phyloP scores from a whole-genome alignment of 1,140 invertebrate species.

The Drosophila pseudoananassae region DNA sequence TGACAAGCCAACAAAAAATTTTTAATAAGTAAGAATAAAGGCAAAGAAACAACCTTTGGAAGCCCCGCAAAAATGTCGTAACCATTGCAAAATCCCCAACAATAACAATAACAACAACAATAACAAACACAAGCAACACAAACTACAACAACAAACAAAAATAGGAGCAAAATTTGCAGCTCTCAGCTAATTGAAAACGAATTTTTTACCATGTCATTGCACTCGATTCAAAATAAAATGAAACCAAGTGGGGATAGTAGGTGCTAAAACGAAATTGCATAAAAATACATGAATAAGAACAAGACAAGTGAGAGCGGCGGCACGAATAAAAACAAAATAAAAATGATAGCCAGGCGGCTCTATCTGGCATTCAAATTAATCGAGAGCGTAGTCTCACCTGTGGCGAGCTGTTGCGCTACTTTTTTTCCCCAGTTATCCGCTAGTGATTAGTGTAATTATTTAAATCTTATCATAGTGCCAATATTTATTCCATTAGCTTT shows the following conservation, averaged over 20 bases:
- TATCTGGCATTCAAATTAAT: neutral
- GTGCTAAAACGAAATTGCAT: constrained; percentile 45
- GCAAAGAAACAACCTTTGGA: constrained; percentile 48
- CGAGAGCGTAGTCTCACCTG: constrained; percentile 5
- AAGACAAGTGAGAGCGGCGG: neutral
- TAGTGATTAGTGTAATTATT: constrained; percentile 35
- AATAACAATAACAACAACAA: constrained; percentile 17
- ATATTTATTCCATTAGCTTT: constrained; percentile 8
- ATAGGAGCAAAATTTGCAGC: constrained; percentile 45
- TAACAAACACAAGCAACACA: too few species aligned
- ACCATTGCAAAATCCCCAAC: constrained; percentile 27
- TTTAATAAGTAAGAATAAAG: constrained; percentile 41
- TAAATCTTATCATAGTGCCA: constrained; percentile 42
- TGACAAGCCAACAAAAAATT: constrained; percentile 42
- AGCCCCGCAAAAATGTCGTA: constrained; percentile 51
- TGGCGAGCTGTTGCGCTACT: constrained; percentile 1
- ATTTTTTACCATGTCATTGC: constrained; percentile 59
- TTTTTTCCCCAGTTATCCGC: neutral
- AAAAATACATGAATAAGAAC: constrained; percentile 59
- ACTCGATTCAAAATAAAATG: constrained; percentile 48
- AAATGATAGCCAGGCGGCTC: constrained; percentile 4
- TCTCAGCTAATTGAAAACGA: constrained; percentile 70
- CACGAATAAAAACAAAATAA: constrained; percentile 28
- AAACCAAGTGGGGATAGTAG: constrained; percentile 12
- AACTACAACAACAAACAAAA: constrained; percentile 24